These are phyloP conservation scores for Tetragonula clypearis DNA, from an alignment of 1,140 invertebrate species.

Conservation along the genomic window DNA sequence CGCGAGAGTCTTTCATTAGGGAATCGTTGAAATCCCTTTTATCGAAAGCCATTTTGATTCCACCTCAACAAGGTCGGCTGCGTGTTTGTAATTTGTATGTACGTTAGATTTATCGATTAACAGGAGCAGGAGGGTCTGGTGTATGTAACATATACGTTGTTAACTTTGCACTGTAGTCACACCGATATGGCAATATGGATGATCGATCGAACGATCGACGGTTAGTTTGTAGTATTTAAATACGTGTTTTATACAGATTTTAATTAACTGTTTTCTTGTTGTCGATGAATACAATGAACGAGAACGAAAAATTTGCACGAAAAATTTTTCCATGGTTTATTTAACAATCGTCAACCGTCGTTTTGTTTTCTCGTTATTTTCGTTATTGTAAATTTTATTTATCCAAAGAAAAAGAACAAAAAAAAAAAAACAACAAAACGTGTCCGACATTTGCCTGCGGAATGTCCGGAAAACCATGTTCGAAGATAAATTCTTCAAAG, in stretches of 20 bases:
- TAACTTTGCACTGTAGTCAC: conserved; percentile 27
- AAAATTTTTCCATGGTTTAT: background rate
- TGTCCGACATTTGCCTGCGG: no score
- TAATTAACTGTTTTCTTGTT: conserved; percentile 38
- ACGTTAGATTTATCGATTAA: background rate
- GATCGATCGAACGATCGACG: conserved; percentile 9
- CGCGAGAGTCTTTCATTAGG: no score
- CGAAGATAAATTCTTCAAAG: background rate
- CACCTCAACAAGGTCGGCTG: background rate
- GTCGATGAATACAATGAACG: conserved; percentile 15
- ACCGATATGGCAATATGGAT: conserved; percentile 21
- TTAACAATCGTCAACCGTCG: background rate
- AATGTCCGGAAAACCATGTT: background rate
- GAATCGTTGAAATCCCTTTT: no score
- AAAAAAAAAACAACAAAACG: no score
- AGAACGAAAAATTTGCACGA: background rate
- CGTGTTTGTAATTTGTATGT: conserved; percentile 1
- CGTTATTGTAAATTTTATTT: background rate
- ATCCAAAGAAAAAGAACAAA: background rate
- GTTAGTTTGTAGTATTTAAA: conserved; percentile 34
- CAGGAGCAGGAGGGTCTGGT: background rate
- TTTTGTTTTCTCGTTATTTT: no score
- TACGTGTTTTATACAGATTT: conserved; percentile 47
- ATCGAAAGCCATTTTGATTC: background rate
- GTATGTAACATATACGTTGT: conserved; percentile 10